Conservation (phyloP, 2,797 vertebrate species). For the Erethizon dorsatum region DNA sequence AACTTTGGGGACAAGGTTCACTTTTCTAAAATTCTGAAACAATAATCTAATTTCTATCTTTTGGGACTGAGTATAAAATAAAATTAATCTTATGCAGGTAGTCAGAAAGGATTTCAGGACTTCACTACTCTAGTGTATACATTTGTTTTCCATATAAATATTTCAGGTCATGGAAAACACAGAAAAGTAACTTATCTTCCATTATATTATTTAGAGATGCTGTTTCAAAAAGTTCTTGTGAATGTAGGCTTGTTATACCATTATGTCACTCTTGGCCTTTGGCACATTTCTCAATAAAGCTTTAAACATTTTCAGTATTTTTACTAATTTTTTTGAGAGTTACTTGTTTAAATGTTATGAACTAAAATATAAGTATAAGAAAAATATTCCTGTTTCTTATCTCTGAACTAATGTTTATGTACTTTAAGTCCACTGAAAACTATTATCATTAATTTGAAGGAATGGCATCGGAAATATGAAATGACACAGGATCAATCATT, state of each 20-base stretch:
- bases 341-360: conserved; percentile 10
- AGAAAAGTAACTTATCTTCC: conserved; percentile 26
- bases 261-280: conserved; percentile 7
- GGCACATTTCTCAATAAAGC: conserved; percentile 62
- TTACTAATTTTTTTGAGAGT: neutral
- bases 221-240: conserved; percentile 56
- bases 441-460: neutral
- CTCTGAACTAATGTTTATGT: conserved; percentile 11
- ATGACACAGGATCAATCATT: neutral
- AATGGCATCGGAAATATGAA: conserved; percentile 56
- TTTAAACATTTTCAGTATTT: conserved; percentile 36
- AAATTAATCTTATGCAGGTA: conserved; percentile 50
- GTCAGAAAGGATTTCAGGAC: conserved; percentile 39
- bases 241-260: conserved; percentile 53
- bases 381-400: conserved; percentile 55
- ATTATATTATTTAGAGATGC: neutral
- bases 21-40: conserved; percentile 57
- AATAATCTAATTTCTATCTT: conserved; percentile 61
- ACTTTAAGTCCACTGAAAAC: conserved; percentile 30
- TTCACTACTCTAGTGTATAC: neutral
- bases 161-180: neutral
- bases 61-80: conserved; percentile 17
- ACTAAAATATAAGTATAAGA: conserved; percentile 47
- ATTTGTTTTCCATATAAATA: conserved; percentile 27
- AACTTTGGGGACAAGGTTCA: conserved; percentile 6